A percentile compares a stretch with the other conserved stretches of the same genome.
Evolutionary conservation across 2,888 invertebrate genomes (phyloP).

Genomic region (Leucophenga montana): DNA sequence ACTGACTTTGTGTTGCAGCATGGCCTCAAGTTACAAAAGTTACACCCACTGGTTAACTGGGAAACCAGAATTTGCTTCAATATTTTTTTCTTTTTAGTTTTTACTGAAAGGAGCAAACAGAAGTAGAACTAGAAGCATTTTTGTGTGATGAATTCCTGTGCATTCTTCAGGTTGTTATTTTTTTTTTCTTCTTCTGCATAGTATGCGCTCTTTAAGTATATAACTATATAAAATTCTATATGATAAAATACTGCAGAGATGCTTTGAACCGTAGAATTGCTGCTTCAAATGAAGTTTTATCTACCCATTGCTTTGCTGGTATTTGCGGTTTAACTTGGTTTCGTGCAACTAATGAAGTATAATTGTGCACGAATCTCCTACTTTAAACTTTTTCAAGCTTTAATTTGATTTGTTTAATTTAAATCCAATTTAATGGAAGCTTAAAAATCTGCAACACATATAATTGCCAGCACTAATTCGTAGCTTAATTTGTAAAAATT

Average conservation of each 20-base stretch:
- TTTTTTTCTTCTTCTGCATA: background rate
- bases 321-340: too few relatives aligned
- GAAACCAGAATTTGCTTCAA: too few relatives aligned
- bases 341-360: constrained; percentile 26
- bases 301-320: too few relatives aligned
- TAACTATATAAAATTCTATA: too few relatives aligned
- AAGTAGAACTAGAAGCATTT: background rate
- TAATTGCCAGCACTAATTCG: constrained; percentile 13
- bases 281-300: too few relatives aligned
- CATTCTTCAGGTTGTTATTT: background rate
- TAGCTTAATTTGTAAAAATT: background rate
- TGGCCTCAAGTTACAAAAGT: constrained; percentile 25
- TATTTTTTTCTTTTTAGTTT: too few relatives aligned
- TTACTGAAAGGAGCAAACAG: too few relatives aligned
- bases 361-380: background rate
- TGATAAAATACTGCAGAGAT: too few relatives aligned
- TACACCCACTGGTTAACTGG: background rate
- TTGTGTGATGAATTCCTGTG: background rate
- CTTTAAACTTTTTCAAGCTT: background rate
- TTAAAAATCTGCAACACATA: background rate
- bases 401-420: background rate
- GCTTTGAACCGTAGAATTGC: too few relatives aligned
- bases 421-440: background rate
- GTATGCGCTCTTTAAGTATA: constrained; percentile 3
- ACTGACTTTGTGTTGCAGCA: constrained; percentile 20